Base-by-base conservation (phyloP, 2,797 vertebrate genomes). In the Neostethus bicornis region DNA sequence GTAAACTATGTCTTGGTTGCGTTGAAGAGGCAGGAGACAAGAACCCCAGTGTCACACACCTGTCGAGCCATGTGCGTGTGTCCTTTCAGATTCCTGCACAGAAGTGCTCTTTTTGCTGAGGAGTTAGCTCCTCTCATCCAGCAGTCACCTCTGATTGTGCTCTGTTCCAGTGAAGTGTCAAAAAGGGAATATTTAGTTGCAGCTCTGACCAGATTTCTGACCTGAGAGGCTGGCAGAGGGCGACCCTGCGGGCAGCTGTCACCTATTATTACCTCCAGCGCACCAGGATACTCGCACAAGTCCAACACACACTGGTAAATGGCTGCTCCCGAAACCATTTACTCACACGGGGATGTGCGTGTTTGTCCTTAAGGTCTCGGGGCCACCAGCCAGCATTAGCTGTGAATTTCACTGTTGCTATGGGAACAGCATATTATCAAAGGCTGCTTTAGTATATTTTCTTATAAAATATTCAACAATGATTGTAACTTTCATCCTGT, bases 241-340 rank as follows among this genome's bases (percentile, higher is more conserved):
- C 75, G 72, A 41, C 11, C 44, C 70, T 61, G 61, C 51, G 26
- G 21, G 67, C 73, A 37, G 31, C 56, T 75, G 76, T 70, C 79
- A 66, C 20, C 14, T 84, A 74, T 64, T 61, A 73, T 82, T 81
- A 78, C 69, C 61, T 29, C 14, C 67, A 62, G 44, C 7, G n/a
- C 45, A 48, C 31, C 47, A 25, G 39, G 43, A 51, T 16, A 51
- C 28, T 16, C 1, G 25, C 50, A 25, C 20, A 51, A 35, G 16
- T 20, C 5, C 45, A 51, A 46, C 66, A 51, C 62, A 53, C 63
- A 50, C 45, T 9, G 43, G 42, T 68, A 50, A 71, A 59, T 31
- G 24, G 21, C 28, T 59, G 39, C 3, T 2, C 28, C 44, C 1
- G 11, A 20, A 37, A 8, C 37, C 29, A 26, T 29, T 14, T 41